phyloP scores from a whole-genome alignment of 1,140 invertebrate species.

The Cherax destructor region DNA sequence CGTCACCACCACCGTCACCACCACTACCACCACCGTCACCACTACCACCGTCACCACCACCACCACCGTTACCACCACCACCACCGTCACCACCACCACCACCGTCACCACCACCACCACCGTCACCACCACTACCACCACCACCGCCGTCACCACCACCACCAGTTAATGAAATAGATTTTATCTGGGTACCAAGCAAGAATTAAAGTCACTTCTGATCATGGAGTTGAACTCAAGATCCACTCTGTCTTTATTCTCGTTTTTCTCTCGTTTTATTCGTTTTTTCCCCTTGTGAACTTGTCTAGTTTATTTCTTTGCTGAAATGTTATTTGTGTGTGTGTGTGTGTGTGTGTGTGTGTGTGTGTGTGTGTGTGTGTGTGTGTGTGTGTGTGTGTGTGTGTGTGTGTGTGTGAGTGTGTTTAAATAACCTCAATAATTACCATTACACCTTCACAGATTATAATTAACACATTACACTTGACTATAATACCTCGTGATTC shows the following conservation, averaged over 20 bases:
- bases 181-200: slow-evolving; percentile 6
- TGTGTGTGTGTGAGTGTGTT: no score
- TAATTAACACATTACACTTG: no score
- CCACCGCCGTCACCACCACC: neutral
- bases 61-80: no score
- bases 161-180: slow-evolving; percentile 36
- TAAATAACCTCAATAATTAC: no score
- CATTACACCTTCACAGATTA: no score
- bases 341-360: neutral
- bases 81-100: neutral
- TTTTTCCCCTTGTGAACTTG: neutral
- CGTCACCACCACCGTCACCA: no score
- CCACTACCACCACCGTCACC: no score
- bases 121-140: neutral
- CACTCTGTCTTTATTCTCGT: neutral
- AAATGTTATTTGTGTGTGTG: neutral
- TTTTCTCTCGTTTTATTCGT: neutral
- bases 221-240: neutral
- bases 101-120: neutral
- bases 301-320: neutral
- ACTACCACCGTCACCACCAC: no score
- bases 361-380: neutral
- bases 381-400: no score
- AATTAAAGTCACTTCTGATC: slow-evolving; percentile 31
- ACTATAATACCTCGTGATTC: no score